A percentile compares a stretch with the other conserved stretches of the same genome.
phyloP scores from a whole-genome alignment of 2,888 invertebrate species.

The Drepanosiphum platanoidis region DNA sequence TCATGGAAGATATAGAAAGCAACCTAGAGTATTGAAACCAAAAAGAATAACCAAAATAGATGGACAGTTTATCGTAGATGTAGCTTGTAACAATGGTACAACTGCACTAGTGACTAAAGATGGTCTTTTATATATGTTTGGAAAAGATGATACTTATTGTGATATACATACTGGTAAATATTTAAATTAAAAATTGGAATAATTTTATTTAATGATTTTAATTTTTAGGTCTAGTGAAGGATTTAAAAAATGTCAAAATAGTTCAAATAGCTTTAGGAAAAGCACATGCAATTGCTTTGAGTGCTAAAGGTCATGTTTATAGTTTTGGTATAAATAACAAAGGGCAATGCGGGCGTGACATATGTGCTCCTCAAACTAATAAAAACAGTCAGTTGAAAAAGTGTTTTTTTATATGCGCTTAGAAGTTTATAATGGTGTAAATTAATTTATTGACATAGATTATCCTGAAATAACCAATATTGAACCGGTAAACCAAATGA shows the following conservation, averaged over 20 bases:
- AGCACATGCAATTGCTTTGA: slow-evolving; percentile 92
- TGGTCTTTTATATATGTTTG: slow-evolving; percentile 91
- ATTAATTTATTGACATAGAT: slow-evolving; percentile 21
- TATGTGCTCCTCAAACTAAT: slow-evolving; percentile 13
- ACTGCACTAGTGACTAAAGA: slow-evolving; percentile 91
- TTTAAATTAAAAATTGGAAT: slow-evolving; percentile 13
- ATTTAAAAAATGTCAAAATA: slow-evolving; percentile 74
- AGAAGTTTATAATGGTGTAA: neutral
- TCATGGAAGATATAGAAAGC: slow-evolving; percentile 75
- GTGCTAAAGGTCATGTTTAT: slow-evolving; percentile 87
- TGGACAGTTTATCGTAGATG: slow-evolving; percentile 81
- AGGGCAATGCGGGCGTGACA: slow-evolving; percentile 88
- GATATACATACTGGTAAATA: slow-evolving; percentile 74
- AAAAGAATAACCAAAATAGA: slow-evolving; percentile 92
- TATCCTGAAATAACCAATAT: slow-evolving; percentile 66
- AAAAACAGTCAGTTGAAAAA: slow-evolving; percentile 47
- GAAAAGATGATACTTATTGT: slow-evolving; percentile 89
- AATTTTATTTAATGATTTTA: slow-evolving; percentile 1
- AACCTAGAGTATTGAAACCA: slow-evolving; percentile 90
- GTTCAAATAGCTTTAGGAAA: slow-evolving; percentile 87
- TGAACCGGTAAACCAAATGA: slow-evolving; percentile 72
- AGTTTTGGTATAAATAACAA: slow-evolving; percentile 98
- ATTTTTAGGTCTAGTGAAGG: slow-evolving; percentile 76
- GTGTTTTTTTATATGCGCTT: neutral
- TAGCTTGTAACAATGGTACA: slow-evolving; percentile 94